These are phyloP conservation scores for Ornithoptera alexandrae DNA, from an alignment of 2,888 invertebrate species.

Conservation along the genomic window DNA sequence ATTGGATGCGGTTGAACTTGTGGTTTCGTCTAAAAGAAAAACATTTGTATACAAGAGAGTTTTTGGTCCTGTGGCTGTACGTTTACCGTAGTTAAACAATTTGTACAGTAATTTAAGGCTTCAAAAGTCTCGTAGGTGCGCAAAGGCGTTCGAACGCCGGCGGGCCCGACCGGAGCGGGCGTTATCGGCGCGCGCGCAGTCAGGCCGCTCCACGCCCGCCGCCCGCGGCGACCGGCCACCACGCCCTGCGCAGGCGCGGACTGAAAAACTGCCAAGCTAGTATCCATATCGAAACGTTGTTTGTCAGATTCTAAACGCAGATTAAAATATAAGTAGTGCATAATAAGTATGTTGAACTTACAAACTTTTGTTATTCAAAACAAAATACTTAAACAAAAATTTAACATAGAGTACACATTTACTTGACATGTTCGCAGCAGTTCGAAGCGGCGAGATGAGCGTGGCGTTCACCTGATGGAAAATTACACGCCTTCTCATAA, in stretches of 20 bases:
- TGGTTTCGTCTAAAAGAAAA: no score
- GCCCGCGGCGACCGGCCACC: slow-evolving; percentile 56
- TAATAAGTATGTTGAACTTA: background rate
- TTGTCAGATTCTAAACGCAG: slow-evolving; percentile 10
- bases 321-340: slow-evolving; percentile 7
- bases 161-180: slow-evolving; percentile 44
- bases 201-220: slow-evolving; percentile 47
- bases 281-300: slow-evolving; percentile 11
- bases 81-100: no score
- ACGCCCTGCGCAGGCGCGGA: slow-evolving; percentile 61
- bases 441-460: no score
- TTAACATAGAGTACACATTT: no score
- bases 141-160: slow-evolving; percentile 24
- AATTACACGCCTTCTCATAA: no score
- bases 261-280: slow-evolving; percentile 32
- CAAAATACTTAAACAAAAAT: no score
- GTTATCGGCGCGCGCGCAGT: slow-evolving; percentile 60
- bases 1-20: no score
- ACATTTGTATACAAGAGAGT: no score
- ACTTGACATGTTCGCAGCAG: no score
- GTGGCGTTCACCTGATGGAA: no score
- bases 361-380: no score
- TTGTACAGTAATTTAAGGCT: background rate
- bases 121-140: slow-evolving; percentile 29
- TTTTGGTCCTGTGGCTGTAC: no score